Percentiles rank a stretch among this genome's conserved stretches.
Conservation (phyloP, 2,888 invertebrate species). For the Tipula confusa region DNA sequence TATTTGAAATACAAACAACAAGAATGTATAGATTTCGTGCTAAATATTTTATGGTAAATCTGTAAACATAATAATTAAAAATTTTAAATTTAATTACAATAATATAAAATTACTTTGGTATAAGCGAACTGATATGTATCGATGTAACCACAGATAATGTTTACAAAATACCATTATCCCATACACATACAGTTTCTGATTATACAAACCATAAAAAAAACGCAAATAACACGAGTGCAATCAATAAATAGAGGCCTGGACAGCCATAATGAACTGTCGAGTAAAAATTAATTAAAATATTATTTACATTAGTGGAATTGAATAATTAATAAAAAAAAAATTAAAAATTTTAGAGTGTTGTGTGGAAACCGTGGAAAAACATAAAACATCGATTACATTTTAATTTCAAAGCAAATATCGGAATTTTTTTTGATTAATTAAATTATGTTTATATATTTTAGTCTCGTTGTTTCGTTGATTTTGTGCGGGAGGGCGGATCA, state of each 20-base stretch:
- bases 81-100: background rate
- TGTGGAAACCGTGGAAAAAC: background rate
- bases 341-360: background rate
- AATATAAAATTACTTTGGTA: background rate
- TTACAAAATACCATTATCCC: background rate
- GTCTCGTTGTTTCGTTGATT: too few relatives aligned
- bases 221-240: background rate
- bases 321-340: background rate
- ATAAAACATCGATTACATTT: background rate
- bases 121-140: background rate
- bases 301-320: constrained; percentile 25
- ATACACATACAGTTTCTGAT: background rate
- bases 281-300: background rate
- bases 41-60: background rate
- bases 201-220: too few relatives aligned
- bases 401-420: background rate
- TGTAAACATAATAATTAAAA: background rate
- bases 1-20: too few relatives aligned
- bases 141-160: background rate
- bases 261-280: background rate
- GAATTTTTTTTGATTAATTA: background rate
- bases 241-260: background rate
- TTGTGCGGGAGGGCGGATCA: too few relatives aligned
- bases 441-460: background rate
- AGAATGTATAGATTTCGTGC: background rate